Percentiles rank a stretch among this genome's conserved stretches.
These are phyloP conservation scores for Bos javanicus DNA, from an alignment of 2,113 vertebrate species.

Conservation along the genomic window DNA sequence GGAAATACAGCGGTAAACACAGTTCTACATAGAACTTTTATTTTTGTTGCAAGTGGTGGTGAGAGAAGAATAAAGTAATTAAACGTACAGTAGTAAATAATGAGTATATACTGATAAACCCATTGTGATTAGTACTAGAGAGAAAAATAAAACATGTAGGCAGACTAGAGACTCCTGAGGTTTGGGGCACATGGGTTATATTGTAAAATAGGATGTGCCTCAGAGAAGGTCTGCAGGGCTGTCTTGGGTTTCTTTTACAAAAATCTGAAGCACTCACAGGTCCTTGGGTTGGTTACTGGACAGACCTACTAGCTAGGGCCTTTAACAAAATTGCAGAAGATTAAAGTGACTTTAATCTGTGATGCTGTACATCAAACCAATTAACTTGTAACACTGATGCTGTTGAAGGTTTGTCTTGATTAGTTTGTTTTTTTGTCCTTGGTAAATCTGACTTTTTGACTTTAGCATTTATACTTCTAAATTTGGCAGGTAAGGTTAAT, in stretches of 20 bases:
- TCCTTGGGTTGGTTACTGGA: not conserved
- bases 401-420: not conserved
- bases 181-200: not conserved
- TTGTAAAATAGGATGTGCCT: not conserved
- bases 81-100: not conserved
- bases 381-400: not conserved
- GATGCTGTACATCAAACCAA: not conserved
- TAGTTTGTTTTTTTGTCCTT: not conserved
- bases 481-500: not conserved
- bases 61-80: not conserved
- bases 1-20: not conserved
- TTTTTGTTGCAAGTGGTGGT: not conserved
- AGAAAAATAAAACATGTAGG: not conserved
- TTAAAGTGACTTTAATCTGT: not conserved
- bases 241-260: not conserved
- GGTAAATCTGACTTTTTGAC: not conserved
- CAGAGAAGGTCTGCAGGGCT: not conserved
- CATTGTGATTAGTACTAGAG: not conserved
- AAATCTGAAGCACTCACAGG: not conserved
- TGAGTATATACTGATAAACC: not conserved
- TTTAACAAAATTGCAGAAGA: not conserved
- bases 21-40: not conserved
- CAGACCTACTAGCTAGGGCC: not conserved
- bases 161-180: not conserved
- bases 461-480: conserved; percentile 1